Base-by-base conservation (phyloP, 2,797 vertebrate species). In the Lepidocolaptes lacrymiger region DNA sequence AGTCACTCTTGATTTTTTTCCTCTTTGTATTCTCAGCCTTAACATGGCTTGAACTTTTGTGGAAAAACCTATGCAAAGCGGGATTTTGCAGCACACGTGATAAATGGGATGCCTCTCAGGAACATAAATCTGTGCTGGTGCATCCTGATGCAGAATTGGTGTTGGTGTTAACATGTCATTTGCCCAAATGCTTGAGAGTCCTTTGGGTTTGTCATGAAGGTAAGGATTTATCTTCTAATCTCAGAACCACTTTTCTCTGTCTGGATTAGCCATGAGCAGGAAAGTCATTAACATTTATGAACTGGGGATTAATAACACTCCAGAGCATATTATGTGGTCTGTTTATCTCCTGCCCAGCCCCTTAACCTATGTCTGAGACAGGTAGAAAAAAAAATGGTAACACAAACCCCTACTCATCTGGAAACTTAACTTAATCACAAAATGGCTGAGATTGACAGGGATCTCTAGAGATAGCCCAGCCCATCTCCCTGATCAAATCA, bases 211-310 rank as follows among this genome's bases (percentile, higher is more conserved):
- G 23, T 77, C 90, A 87, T 56, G 88, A 87, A 90, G 22, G 23
- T 71, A 87, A 95, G 77, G 59, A 94, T 95, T 95, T 96, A 94
- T 94, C 80, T 94, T 90, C 77, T 92, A 95, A 95, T 95, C 92
- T 93, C 83, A 93, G 76, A 95, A 87, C 58, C 66, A 81, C 85
- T 96, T 92, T 93, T 95, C 85, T 90, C 63, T 82, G 76, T 79
- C 88, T 93, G 80, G 83, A 94, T 95, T 94, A 97, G 74, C 80
- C 83, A 93, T 69, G 80, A 96, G 83, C 71, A 92, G 63, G 91
- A 89, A 97, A 95, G 44, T 94, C 80, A 97, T 97, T 95, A 95
- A 92, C 88, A 96, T 95, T 97, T 96, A 96, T 93, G 80, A 93
- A 95, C 67, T 85, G 88, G 71, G 90, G 85, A 93, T 94, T 95